phyloP scores from a whole-genome alignment of 2,888 invertebrate genomes.

The Diaprepes abbreviatus region DNA sequence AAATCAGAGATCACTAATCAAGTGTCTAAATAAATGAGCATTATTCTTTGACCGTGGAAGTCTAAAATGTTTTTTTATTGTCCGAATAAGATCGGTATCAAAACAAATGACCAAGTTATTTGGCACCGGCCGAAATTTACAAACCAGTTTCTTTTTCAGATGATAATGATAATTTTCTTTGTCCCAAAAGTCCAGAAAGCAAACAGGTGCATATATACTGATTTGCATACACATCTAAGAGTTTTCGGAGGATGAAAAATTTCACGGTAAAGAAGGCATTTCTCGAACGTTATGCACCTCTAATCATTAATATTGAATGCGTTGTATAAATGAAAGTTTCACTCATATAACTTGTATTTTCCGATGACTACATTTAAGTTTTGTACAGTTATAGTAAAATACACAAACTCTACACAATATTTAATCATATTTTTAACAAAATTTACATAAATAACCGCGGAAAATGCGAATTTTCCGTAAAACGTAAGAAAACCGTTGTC shows the following conservation, averaged over 20 bases:
- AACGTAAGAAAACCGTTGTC: too few species aligned
- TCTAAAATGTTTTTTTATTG: conserved; percentile 31
- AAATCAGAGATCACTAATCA: conserved; percentile 28
- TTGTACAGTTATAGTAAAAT: too few species aligned
- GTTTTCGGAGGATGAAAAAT: conserved; percentile 28
- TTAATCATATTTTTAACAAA: too few species aligned
- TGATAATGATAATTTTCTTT: conserved; percentile 37
- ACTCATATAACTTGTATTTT: too few species aligned
- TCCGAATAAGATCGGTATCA: conserved; percentile 39
- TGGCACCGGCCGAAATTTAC: conserved; percentile 37
- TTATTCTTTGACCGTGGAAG: conserved; percentile 16
- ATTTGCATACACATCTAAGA: conserved; percentile 37
- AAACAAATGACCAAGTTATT: conserved; percentile 42
- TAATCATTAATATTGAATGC: too few species aligned
- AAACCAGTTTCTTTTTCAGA: conserved; percentile 33
- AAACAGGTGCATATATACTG: conserved; percentile 34
- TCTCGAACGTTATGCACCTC: too few species aligned
- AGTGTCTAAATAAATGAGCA: conserved; percentile 38
- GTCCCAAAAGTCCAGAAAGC: conserved; percentile 29
- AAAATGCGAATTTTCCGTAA: too few species aligned
- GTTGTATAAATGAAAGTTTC: too few species aligned
- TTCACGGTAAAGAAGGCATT: not conserved
- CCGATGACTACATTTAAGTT: too few species aligned
- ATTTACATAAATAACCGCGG: too few species aligned
- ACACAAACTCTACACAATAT: too few species aligned